Base-by-base conservation (phyloP, 2,797 vertebrate species). In the Amblyopsis hoosieri region DNA sequence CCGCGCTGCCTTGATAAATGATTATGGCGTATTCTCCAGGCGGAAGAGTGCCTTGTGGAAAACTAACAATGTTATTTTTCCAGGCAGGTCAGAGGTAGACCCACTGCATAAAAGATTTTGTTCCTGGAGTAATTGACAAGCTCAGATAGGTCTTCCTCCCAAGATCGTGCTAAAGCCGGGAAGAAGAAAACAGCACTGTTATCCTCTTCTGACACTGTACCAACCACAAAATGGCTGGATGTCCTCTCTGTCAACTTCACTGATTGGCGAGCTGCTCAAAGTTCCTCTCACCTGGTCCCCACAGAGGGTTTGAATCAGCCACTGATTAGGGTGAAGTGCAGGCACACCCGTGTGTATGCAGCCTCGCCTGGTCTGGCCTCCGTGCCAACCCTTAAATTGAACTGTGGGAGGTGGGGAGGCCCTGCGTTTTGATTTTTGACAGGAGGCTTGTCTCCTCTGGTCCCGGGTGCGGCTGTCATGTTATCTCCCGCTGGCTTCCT, bases 321-420 rank as follows among this genome's bases (percentile, higher is more conserved):
- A 49, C 81, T 90, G 89, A 91, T 90, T 86, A 87, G 79, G 82
- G 82, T 73, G 81, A 82, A 87, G 82, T 86, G 84, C 83, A 72
- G 76, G 72, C 74, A 79, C 66, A 74, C 63, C 81, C 79, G 80
- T 69, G 81, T 74, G 78, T 2, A 12, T 87, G 78, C 23, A 23
- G 23, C 70, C 72, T 83, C 85, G 76, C 77, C 72, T 68, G 62
- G 57, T 71, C 63, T 76, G 33, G 29, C 63, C 67, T 74, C 54
- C 54, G 69, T 79, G 64, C 68, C 78, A 82, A 69, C 56, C 68
- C 63, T 76, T 70, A 84, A 89, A 89, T 87, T 87, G 80, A 84
- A 85, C 67, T 50, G 76, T 60, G 67, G 61, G 53, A 71, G 71
- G 62, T 55, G 72, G 71, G 67, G 65, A 79, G 75, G 74, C 67